These are phyloP conservation scores for Calcarius ornatus DNA, from an alignment of 2,113 vertebrate species.

Conservation along the genomic window DNA sequence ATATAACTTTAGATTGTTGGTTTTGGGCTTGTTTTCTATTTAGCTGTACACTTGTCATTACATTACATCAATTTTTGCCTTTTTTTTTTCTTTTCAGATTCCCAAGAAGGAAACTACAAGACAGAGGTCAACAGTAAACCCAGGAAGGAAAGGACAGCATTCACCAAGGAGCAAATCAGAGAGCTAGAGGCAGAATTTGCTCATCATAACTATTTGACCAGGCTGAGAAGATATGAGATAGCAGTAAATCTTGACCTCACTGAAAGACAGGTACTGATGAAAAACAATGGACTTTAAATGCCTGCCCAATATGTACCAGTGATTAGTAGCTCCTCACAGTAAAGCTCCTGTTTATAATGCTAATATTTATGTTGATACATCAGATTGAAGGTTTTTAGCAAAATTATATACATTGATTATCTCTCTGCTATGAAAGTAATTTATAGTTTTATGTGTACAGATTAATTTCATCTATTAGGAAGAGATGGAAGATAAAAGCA, in stretches of 20 bases:
- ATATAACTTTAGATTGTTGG: background rate
- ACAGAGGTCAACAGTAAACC: slow-evolving; percentile 96
- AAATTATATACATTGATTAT: background rate
- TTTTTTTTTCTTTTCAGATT: slow-evolving; percentile 81
- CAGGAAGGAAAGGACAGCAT: slow-evolving; percentile 96
- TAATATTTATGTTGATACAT: background rate
- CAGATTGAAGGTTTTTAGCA: background rate
- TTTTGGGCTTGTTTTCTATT: background rate
- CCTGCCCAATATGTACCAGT: background rate
- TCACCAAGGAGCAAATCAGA: slow-evolving; percentile 98
- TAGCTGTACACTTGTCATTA: background rate
- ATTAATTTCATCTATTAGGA: background rate
- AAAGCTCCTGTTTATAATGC: background rate
- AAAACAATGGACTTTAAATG: background rate
- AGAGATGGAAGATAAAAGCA: background rate
- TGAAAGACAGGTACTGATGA: slow-evolving; percentile 90
- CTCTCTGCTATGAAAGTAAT: background rate
- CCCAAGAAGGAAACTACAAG: slow-evolving; percentile 96
- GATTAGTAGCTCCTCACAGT: background rate
- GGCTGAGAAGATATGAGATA: slow-evolving; percentile 96
- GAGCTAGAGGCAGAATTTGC: slow-evolving; percentile 98
- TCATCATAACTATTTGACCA: slow-evolving; percentile 98
- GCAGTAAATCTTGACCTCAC: slow-evolving; percentile 98
- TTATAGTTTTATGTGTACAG: background rate
- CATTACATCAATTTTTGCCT: background rate